A percentile compares a stretch with the other conserved stretches of the same genome.
phyloP scores from a whole-genome alignment of 2,113 vertebrate species.

The Coptodon bakossiorum region DNA sequence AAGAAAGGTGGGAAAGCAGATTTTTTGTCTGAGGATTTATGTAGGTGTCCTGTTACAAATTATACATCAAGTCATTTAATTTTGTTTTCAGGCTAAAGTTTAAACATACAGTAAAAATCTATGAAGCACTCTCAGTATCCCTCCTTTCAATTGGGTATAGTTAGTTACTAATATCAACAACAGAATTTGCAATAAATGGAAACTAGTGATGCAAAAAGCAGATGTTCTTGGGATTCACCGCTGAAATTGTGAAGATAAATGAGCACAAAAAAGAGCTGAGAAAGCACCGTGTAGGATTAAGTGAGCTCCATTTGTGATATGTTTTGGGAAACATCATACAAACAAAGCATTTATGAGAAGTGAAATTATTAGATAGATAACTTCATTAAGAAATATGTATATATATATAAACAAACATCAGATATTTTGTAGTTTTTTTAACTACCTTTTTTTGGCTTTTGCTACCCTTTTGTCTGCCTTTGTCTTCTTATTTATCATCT shows the following conservation, averaged over 20 bases:
- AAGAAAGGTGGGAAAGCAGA: constrained; percentile 77
- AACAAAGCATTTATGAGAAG: neutral
- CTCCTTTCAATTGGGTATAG: neutral
- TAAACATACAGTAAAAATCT: neutral
- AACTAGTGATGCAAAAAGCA: neutral
- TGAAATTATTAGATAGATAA: neutral
- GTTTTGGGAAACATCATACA: constrained; percentile 6
- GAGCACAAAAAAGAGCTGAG: neutral
- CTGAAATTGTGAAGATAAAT: neutral
- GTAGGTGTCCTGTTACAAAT: neutral
- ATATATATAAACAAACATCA: neutral
- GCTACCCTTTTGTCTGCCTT: neutral
- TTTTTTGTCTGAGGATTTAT: neutral
- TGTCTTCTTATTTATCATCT: neutral
- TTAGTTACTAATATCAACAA: neutral
- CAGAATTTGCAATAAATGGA: neutral
- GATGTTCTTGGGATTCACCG: neutral
- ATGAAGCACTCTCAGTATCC: neutral
- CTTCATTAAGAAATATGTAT: neutral
- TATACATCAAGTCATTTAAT: neutral
- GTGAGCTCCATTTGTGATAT: neutral
- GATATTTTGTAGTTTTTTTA: fast-evolving
- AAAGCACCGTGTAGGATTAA: neutral
- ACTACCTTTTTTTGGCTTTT: neutral
- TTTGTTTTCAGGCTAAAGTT: neutral